Conservation (phyloP, 2,797 vertebrate species). For the Dallia pectoralis region DNA sequence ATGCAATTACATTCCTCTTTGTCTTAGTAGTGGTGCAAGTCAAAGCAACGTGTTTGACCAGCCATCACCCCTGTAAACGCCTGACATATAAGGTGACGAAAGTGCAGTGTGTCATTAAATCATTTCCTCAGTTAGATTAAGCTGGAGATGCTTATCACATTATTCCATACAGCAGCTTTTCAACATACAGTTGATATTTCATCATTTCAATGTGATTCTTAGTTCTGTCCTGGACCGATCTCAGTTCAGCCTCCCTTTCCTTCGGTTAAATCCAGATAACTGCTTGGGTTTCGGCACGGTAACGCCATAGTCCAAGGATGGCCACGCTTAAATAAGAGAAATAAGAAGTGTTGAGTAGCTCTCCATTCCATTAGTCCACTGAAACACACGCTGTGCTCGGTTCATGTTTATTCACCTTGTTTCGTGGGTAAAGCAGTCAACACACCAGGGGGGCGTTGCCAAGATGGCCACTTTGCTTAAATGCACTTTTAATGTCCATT, state of each 20-base stretch:
- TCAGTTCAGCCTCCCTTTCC: constrained; percentile 3
- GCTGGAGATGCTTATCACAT: neutral
- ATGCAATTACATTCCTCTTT: constrained; percentile 30
- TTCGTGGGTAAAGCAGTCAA: neutral
- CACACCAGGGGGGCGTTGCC: neutral
- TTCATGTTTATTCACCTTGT: no score
- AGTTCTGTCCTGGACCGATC: constrained; percentile 8
- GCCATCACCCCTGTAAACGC: neutral
- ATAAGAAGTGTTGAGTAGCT: neutral
- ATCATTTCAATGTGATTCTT: neutral
- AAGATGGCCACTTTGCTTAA: neutral
- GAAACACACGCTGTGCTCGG: no score
- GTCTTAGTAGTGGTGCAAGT: constrained; percentile 11
- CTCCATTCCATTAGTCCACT: neutral
- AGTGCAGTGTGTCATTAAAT: neutral
- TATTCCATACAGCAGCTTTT: neutral
- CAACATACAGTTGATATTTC: constrained; percentile 24
- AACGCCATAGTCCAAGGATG: neutral
- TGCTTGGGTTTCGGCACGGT: neutral
- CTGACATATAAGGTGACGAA: neutral
- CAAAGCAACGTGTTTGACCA: constrained; percentile 16
- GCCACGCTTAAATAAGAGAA: neutral
- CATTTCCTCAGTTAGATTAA: neutral
- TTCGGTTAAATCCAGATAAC: neutral
- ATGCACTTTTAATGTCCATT: neutral